phyloP scores from a whole-genome alignment of 2,797 vertebrate genomes.

The Phrynocephalus vlangalii region DNA sequence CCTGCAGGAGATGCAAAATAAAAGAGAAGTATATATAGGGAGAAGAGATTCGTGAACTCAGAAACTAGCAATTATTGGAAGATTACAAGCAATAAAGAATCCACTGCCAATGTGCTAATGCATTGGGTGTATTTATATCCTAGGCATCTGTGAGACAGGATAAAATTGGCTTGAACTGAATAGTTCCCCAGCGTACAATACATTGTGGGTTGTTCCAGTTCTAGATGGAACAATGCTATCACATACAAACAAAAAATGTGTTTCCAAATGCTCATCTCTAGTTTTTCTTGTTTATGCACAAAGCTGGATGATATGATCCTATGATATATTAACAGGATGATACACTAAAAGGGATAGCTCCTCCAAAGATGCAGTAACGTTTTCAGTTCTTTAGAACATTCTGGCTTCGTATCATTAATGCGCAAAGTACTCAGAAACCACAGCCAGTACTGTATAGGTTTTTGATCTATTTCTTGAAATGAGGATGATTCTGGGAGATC shows the following conservation, averaged over 20 bases:
- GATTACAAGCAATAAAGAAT: conserved; percentile 23
- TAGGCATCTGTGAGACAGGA: conserved; percentile 49
- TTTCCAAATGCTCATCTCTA: conserved; percentile 28
- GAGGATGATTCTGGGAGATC: too few relatives aligned
- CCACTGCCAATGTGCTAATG: conserved; percentile 44
- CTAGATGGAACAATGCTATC: conserved; percentile 46
- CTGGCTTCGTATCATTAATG: neutral
- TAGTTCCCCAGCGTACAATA: conserved; percentile 57
- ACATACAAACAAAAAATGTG: conserved; percentile 27
- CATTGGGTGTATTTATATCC: conserved; percentile 30
- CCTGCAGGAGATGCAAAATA: neutral
- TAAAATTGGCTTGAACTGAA: conserved; percentile 55
- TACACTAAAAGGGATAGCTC: conserved; percentile 33
- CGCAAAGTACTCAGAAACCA: neutral
- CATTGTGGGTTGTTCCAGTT: conserved; percentile 48
- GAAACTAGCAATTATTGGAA: conserved; percentile 6
- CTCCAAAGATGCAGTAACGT: conserved; percentile 1
- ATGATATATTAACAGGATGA: conserved; percentile 37
- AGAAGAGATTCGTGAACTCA: neutral
- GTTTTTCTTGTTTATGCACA: neutral
- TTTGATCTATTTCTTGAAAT: too few relatives aligned
- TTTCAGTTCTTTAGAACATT: neutral
- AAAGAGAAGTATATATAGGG: neutral
- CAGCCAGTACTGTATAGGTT: too few relatives aligned
- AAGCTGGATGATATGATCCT: conserved; percentile 3